These are phyloP conservation scores for Nycticorax nycticorax DNA, from an alignment of 2,113 vertebrate species.

Conservation along the genomic window DNA sequence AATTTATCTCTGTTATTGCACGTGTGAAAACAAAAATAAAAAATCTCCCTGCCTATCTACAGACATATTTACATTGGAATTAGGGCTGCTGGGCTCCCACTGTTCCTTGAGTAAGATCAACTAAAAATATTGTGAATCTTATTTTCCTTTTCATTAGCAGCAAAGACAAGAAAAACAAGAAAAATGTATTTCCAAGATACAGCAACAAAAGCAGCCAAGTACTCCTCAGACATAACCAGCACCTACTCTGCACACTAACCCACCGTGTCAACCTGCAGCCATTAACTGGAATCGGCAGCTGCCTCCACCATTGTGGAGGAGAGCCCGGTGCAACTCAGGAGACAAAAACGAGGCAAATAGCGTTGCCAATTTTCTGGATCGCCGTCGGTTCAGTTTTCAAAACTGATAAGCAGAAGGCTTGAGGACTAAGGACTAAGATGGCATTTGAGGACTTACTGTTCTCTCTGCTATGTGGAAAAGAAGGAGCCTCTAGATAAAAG, in stretches of 20 bases:
- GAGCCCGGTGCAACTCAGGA: rapidly evolving
- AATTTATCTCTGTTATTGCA: neutral
- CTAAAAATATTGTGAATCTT: neutral
- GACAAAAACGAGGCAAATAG: neutral
- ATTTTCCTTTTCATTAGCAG: neutral
- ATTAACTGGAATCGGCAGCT: neutral
- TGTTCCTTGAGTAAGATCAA: neutral
- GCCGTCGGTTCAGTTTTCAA: neutral
- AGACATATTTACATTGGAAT: neutral
- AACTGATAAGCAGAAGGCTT: neutral
- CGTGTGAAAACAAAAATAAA: neutral
- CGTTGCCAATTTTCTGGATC: neutral
- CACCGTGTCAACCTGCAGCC: neutral
- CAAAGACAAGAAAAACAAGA: neutral
- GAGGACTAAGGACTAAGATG: neutral
- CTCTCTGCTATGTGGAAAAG: neutral
- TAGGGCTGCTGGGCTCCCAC: neutral
- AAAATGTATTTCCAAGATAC: neutral
- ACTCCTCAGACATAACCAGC: neutral
- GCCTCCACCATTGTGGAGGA: neutral
- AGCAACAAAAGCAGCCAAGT: neutral
- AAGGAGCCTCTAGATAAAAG: neutral
- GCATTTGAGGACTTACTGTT: neutral
- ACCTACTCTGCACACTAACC: neutral
- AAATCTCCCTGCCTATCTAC: neutral